Conservation (phyloP, 2,797 vertebrate species). For the Limosa lapponica region DNA sequence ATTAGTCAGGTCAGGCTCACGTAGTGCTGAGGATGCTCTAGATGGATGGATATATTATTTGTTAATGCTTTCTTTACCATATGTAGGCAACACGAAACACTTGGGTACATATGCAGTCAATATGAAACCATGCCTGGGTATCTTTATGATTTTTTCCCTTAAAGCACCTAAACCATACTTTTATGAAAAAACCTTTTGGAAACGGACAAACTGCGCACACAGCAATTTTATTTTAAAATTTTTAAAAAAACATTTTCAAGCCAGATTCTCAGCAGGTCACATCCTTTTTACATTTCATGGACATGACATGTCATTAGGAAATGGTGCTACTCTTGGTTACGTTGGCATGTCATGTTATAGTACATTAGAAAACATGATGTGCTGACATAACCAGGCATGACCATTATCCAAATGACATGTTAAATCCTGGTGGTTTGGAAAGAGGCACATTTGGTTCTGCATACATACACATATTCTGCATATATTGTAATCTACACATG, state of each 20-base stretch:
- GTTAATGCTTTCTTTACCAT: neutral
- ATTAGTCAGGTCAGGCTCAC: neutral
- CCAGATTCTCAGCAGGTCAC: neutral
- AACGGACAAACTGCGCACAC: neutral
- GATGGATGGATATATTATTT: neutral
- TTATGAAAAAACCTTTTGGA: neutral
- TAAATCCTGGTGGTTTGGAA: conserved; percentile 34
- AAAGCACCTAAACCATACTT: neutral
- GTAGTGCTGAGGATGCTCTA: neutral
- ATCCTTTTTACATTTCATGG: conserved; percentile 29
- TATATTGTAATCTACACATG: neutral
- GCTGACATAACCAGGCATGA: conserved; percentile 42
- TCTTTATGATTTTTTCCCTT: neutral
- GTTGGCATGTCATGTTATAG: conserved; percentile 15
- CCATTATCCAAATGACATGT: conserved; percentile 33
- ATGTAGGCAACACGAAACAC: neutral
- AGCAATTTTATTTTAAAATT: neutral
- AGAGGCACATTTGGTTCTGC: neutral
- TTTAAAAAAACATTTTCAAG: neutral
- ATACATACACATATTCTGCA: conserved; percentile 1
- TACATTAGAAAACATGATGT: conserved; percentile 46
- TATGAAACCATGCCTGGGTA: neutral
- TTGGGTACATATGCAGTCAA: neutral
- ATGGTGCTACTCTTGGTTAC: conserved; percentile 24
- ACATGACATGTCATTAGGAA: conserved; percentile 36